A percentile compares a stretch with the other conserved stretches of the same genome.
These are phyloP conservation scores for Hermodice carunculata DNA, from an alignment of 2,888 invertebrate genomes.

Conservation along the genomic window DNA sequence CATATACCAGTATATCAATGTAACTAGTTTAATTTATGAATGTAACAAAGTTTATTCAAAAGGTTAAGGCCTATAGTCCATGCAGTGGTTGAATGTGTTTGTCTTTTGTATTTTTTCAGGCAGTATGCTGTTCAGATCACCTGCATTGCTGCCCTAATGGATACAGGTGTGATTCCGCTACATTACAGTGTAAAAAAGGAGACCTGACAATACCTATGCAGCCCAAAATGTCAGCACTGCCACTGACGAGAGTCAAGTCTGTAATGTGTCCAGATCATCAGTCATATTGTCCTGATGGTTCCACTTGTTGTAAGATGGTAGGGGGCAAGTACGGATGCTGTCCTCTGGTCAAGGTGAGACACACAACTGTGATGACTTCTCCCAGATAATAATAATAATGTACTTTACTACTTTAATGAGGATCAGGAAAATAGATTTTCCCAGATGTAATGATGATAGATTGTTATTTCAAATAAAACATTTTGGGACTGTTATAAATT, in stretches of 20 bases:
- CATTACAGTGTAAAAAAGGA: not conserved
- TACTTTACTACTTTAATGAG: too few species aligned
- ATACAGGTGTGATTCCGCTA: slow-evolving; percentile 32
- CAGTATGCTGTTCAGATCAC: slow-evolving; percentile 50
- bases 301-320: slow-evolving; percentile 56
- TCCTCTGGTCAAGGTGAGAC: slow-evolving; percentile 54
- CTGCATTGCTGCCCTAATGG: slow-evolving; percentile 50
- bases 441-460: too few species aligned
- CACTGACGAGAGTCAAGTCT: not conserved
- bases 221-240: not conserved
- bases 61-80: too few species aligned
- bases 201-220: not conserved
- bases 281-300: slow-evolving; percentile 43
- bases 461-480: too few species aligned
- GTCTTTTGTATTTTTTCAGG: slow-evolving; percentile 15
- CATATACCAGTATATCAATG: too few species aligned
- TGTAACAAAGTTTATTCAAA: too few species aligned
- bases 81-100: not conserved
- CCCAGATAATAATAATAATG: too few species aligned
- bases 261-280: not conserved
- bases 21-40: too few species aligned
- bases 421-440: too few species aligned
- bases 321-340: slow-evolving; percentile 60
- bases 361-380: too few species aligned
- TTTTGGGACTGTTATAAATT: too few species aligned